Evolutionary conservation across 2,797 vertebrate genomes (phyloP), one percentile per base, ranked within the genome.

Genomic region (Synaphobranchus kaupii): DNA sequence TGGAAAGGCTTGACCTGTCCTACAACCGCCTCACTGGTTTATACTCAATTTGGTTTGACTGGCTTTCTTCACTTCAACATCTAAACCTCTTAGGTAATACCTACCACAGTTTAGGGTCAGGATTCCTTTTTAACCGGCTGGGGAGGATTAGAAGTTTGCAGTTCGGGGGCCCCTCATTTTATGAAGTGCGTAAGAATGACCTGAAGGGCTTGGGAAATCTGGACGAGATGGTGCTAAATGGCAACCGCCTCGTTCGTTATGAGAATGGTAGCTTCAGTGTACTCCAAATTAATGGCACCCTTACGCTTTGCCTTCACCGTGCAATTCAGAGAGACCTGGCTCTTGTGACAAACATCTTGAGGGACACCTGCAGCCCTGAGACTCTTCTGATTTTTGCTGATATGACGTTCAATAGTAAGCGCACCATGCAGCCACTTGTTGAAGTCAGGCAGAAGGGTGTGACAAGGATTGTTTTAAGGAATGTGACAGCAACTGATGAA

Each of bases 1-100:
- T 97, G 10, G 90, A 89, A 0, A 90, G 91, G 83, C 89, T 97
- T 92, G 94, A 97, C 78, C 92, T 97, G 89, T 97, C 97, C 1
- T 63, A 89, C 6, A 97, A 97, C 88, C 89, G 52, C 4, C 89
- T 97, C 88, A n/a, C 85, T 28, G 47, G 22, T 2, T 88, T 96
- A 90, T 96, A 91, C 3, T 58, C 93, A 0, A 68, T 4, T 25
- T 97, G 96, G 96, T 97, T 97, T 92, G 66, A 47, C 68, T n/a
- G n/a, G n/a, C n/a, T n/a, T n/a, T n/a, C n/a, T n/a, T n/a, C n/a
- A 0, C 93, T 97, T 34, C 94, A 89, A 80, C 84, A 90, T 60
- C 94, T 97, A 86, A 90, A 93, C 87, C 91, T 97, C 71, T 88
- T 95, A 89, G 96, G 93, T 66, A 97, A 96, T 90, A 54, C 25